Evolutionary conservation across 2,797 vertebrate genomes (phyloP), one percentile per base, ranked within the genome.

Genomic region (Manis javanica): DNA sequence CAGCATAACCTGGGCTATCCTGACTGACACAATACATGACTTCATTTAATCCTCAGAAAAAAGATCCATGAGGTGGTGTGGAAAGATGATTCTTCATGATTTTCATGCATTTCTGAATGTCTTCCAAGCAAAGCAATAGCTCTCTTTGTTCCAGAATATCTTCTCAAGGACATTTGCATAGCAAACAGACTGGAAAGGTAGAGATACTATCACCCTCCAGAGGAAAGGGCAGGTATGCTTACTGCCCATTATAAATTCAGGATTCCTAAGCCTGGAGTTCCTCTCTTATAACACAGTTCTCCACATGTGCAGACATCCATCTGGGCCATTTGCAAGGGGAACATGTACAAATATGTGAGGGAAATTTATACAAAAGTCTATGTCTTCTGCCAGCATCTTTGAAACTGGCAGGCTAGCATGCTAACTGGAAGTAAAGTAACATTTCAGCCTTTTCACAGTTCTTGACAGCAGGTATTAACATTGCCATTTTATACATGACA

Each of bases 361-460:
- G 8, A 39, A 23, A 64, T 51, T 72, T 46, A 91, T 72, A 39
- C 92, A 57, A 63, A 94, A 66, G 16, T 37, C 37, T 7, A 29
- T 53, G n/a, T 77, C 49, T 77, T 59, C 86, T 57, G 49, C 68
- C 29, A 77, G n/a, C 19, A 95, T 87, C 61, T 95, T 87, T 95
- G 84, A 71, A 95, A 78, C 10, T 23, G 57, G 26, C 46, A 92
- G 42, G 29, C 37, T 88, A 89, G 39, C 21, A 57, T 59, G 23
- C 37, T 57, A 93, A 26, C n/a, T 86, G n/a, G 16, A 37, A 55
- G 14, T 26, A 9, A 31, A 46, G 23, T 49, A 94, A 95, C 87
- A 84, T 23, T 46, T 85, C 18, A 55, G 34, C 46, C 55, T 89
- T 91, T 89, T 75, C 90, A 74, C 18, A 63, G 10, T 83, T 78